Percentiles rank a stretch among this genome's conserved stretches.
phyloP scores from a whole-genome alignment of 2,888 invertebrate genomes.

The Acanthoscelides obtectus region DNA sequence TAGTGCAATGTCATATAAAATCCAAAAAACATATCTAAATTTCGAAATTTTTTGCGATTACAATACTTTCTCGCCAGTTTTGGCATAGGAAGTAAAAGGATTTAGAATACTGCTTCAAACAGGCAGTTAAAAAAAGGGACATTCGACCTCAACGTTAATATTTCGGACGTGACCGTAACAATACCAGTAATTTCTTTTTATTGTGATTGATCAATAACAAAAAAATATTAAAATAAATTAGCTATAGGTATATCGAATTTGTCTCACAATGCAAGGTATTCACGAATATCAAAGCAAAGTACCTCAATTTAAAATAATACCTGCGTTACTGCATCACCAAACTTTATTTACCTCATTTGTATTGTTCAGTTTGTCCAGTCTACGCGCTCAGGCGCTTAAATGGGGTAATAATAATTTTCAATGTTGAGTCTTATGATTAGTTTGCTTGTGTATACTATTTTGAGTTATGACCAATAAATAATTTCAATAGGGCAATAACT shows the following conservation, averaged over 20 bases:
- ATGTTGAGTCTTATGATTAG: not conserved
- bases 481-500: not conserved
- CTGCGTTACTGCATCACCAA: not conserved
- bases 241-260: not conserved
- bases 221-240: not conserved
- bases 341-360: not conserved
- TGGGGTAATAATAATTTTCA: not conserved
- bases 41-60: too few relatives aligned
- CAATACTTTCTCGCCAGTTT: too few relatives aligned
- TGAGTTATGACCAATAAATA: not conserved
- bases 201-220: not conserved
- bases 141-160: too few relatives aligned
- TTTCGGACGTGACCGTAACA: too few relatives aligned
- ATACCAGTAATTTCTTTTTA: not conserved
- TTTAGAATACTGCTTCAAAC: too few relatives aligned
- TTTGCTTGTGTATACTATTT: not conserved
- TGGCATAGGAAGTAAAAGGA: too few relatives aligned
- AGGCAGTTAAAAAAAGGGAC: too few relatives aligned
- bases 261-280: not conserved
- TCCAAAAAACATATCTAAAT: too few relatives aligned
- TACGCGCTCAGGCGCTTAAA: not conserved
- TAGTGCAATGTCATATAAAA: too few relatives aligned
- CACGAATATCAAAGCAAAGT: not conserved
- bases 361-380: not conserved
- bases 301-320: not conserved